phyloP scores from a whole-genome alignment of 2,113 vertebrate genomes.

The Spheniscus mendiculus region DNA sequence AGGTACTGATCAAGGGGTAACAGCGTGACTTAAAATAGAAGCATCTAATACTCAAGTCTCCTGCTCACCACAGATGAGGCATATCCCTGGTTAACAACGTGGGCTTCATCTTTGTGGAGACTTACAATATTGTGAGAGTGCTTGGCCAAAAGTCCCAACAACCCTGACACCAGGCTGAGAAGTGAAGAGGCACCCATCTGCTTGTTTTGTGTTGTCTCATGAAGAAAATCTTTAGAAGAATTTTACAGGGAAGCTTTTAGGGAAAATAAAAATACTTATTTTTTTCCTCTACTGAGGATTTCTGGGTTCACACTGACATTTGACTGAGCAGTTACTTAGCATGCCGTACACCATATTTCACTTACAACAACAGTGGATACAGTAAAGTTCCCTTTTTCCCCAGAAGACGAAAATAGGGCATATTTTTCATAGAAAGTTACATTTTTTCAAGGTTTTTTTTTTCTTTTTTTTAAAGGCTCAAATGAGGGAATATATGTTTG shows the following conservation, averaged over 20 bases:
- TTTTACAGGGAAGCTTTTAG: conserved; percentile 51
- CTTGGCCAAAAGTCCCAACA: neutral
- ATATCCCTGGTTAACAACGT: neutral
- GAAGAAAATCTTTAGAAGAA: conserved; percentile 37
- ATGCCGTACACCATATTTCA: conserved; percentile 19
- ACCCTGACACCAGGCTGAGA: neutral
- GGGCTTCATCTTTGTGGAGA: neutral
- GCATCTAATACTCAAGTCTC: neutral
- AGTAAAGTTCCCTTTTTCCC: neutral
- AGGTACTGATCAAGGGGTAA: neutral
- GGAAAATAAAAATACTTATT: conserved; percentile 57
- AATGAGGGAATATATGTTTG: neutral
- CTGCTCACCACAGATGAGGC: neutral
- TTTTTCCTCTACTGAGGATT: conserved; percentile 6
- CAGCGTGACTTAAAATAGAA: neutral
- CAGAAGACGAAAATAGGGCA: neutral
- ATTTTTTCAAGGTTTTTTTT: neutral
- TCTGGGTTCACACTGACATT: conserved; percentile 18
- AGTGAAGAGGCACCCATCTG: neutral
- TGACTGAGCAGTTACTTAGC: neutral
- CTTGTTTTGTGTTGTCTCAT: neutral
- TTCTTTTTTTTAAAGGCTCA: neutral
- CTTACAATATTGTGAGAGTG: neutral
- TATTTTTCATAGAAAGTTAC: neutral
- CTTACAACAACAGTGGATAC: neutral